Base-by-base conservation (phyloP, 2,113 vertebrate species). In the Phaethornis superciliosus region DNA sequence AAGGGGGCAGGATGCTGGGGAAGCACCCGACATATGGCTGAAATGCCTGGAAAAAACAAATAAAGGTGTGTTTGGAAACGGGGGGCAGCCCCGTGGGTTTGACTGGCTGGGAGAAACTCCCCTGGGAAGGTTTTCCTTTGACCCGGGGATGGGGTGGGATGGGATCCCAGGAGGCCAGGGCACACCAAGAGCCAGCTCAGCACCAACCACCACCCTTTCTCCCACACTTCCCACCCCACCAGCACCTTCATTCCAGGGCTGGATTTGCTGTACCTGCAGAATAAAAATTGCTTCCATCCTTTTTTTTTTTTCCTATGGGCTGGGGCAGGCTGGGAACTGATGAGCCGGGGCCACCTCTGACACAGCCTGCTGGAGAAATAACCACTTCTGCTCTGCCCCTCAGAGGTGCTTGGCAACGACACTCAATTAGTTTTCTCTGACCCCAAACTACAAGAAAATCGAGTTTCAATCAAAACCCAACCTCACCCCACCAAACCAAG, bases 301-400 rank as follows among this genome's bases (percentile, higher is more conserved):
- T 58, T 47, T 2, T 58, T 47, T 2, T 7, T 9, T 19, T 13
- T 71, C 52, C 30, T 52, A 14, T 2, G 14, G 28, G 17, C 27
- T 20, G 7, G 7, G 15, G 33, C 4, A 67, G 14, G 47, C 22
- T 24, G 12, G 27, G 23, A 52, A 51, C 21, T 0, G 9, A 12
- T 42, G 17, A 16, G 33, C 30, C 0, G 0, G 44, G 28, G 15
- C 12, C 1, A 0, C 5, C 15, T 79, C 58, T 5, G 0, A 0
- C 40, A 23, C 30, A 81, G 16, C 47, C 12, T 30, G 17, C 55
- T 32, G 5, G 35, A 64, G 52, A 60, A 93, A 44, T 4, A 28
- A 4, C 3, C 5, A 12, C 9, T 15, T 1, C 8, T 2, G 12
- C 26, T 47, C 19, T 22, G 21, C 30, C 35, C 47, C 40, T 51